Evolutionary conservation across 2,797 vertebrate species (phyloP), one percentile per base, ranked within the genome.

Genomic region (Onychomys leucogaster): DNA sequence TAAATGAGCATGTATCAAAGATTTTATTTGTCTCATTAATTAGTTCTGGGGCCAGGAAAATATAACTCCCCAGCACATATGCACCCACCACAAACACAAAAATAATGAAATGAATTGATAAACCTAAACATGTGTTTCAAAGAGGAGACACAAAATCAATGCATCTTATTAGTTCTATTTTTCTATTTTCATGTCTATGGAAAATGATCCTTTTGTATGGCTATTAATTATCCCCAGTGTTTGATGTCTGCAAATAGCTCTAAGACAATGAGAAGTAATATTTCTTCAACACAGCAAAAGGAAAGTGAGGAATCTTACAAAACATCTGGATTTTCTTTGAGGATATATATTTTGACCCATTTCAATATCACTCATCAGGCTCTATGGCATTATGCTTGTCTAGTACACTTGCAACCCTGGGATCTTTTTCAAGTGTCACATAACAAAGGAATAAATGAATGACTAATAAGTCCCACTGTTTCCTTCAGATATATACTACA

Each of bases 11-110:
- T 14, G 2, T 55, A 7, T 75, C n/a, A 75, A 86, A 46, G 1
- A 91, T 65, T 94, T 86, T 84, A 73, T 78, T 86, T 83, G 82
- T 41, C 32, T 81, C 16, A 63, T 41, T 92, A 84, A 87, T 84
- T 91, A 93, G 9, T 65, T n/a, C 86, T 27, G 13, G 55, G 69
- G 55, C 7, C 16, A 69, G 2, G 49, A 81, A 87, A 34, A 85
- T 69, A 87, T 21, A 32, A 67, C 0, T 52, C 6, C 5, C 1
- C 2, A 55, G 2, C 37, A 77, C 73, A 84, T 59, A 63, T 13
- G 23, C 7, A 29, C 23, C 21, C 3, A 73, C 5, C 3, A 71
- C n/a, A 82, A 46, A 46, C 23, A 85, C 7, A 84, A 9, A 21
- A 92, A 94, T 57, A 86, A 69, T n/a, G 5, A 92, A 71, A 75